These are phyloP conservation scores for Lamellibrachia satsuma DNA, from an alignment of 2,888 invertebrate genomes.

Conservation along the genomic window DNA sequence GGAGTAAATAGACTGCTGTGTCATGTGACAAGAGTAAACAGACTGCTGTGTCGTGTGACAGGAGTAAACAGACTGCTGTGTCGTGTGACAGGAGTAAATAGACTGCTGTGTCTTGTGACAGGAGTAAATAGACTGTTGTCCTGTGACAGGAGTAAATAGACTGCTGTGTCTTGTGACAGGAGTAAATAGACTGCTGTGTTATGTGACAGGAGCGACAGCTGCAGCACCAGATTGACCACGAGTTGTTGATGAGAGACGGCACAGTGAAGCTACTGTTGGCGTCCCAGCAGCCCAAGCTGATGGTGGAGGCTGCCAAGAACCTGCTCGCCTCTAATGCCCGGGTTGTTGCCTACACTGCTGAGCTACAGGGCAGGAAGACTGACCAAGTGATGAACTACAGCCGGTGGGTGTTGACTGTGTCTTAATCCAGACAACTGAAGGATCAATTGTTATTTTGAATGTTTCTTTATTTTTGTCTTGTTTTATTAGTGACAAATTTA, in stretches of 20 bases:
- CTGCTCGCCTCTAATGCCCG: slow-evolving; percentile 73
- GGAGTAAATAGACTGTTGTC: too few relatives aligned
- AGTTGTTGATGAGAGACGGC: slow-evolving; percentile 76
- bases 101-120: not conserved
- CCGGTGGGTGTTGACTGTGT: slow-evolving; percentile 44
- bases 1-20: too few relatives aligned
- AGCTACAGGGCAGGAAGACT: slow-evolving; percentile 69
- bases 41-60: too few relatives aligned
- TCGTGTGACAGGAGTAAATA: too few relatives aligned
- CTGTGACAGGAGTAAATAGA: too few relatives aligned
- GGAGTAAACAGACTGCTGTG: too few relatives aligned
- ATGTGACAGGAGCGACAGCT: slow-evolving; percentile 72
- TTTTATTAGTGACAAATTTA: too few relatives aligned
- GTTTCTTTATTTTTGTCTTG: too few relatives aligned
- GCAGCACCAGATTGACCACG: slow-evolving; percentile 75
- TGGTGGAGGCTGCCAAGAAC: slow-evolving; percentile 74
- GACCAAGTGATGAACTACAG: slow-evolving; percentile 57
- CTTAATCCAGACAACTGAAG: too few relatives aligned
- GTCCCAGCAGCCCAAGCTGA: slow-evolving; percentile 72
- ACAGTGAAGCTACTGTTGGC: slow-evolving; percentile 74
- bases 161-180: too few relatives aligned
- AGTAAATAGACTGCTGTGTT: too few relatives aligned
- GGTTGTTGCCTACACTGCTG: slow-evolving; percentile 74
- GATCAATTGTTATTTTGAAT: not conserved
- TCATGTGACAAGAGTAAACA: too few relatives aligned